Percentiles rank a stretch among this genome's conserved stretches.
Evolutionary conservation across 2,797 vertebrate species (phyloP).

Genomic region (Sphenopsis melanotis): DNA sequence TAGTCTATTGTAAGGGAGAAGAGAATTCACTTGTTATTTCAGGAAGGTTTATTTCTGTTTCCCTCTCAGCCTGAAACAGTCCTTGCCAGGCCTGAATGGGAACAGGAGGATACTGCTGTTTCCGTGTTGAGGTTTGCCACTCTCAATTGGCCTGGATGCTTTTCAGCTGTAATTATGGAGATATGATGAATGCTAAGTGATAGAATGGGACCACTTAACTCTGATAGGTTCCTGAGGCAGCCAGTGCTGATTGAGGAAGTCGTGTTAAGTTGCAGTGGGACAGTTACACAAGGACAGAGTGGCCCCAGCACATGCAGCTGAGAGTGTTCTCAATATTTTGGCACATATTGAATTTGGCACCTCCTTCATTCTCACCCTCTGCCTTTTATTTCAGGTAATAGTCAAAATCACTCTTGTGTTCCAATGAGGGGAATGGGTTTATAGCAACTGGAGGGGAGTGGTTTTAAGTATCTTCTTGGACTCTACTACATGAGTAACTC

Average conservation of each 20-base stretch:
- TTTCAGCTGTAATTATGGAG: slow-evolving; percentile 2
- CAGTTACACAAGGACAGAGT: neutral
- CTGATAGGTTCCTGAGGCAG: neutral
- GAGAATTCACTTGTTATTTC: neutral
- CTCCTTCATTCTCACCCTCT: neutral
- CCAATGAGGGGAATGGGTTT: neutral
- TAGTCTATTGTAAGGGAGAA: neutral
- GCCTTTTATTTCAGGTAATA: neutral
- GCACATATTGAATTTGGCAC: accelerated
- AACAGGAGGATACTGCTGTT: neutral
- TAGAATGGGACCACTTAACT: slow-evolving; percentile 26
- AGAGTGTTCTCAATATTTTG: neutral
- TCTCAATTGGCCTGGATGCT: neutral
- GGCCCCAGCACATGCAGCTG: neutral
- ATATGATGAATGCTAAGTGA: slow-evolving; percentile 24
- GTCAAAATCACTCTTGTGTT: neutral
- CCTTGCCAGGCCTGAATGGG: neutral
- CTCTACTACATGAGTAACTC: neutral
- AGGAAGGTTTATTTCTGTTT: neutral
- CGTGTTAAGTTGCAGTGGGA: neutral
- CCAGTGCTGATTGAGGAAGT: neutral
- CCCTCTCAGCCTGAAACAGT: neutral
- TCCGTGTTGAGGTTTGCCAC: neutral
- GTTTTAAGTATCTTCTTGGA: neutral
- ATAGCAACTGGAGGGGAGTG: neutral